Base-by-base conservation (phyloP, 2,888 invertebrate species). In the Hydrotaea diabolus region DNA sequence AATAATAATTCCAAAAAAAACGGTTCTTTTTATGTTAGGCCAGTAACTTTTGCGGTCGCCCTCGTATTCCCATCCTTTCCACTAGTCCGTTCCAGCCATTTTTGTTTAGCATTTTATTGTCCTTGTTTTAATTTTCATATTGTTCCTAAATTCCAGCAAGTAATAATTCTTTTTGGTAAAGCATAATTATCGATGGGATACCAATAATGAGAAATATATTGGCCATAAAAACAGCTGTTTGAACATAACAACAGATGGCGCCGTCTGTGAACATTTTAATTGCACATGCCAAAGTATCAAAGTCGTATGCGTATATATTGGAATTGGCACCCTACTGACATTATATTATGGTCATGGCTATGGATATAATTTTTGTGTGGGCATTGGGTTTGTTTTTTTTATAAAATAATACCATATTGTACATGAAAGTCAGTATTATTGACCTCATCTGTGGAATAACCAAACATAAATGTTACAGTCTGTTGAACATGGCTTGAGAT, bases 191-290 rank as follows among this genome's bases (percentile, higher is more conserved):
- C 59, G 59, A 59, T 23, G 26, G 59, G 59, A 5, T 26, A 26
- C 21, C 8, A 59, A 23, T 59, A 59, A 59, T 59, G 59, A 59
- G 59, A 59, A 59, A 57, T 11, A 57, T 57, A 57, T 57, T 13
- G 8, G 57, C 23, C 4, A 57, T 23, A 57, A 57, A 19, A 59
- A 31, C 31, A 31, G 5, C 59, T 59, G 59, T 26, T 23, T 26
- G 11, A 15, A 59, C 23, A 59, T 59, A 59, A 26, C 23, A 59
- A 59, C 59, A 59, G 23, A 59, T 59, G 26, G 23, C 15, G 31
- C 31, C 7, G 59, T 26, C 13, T 21, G 15, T 2, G 26, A 15
- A 59, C 59, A 26, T 23, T 59, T 59, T 59, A 59, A 59, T 59
- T 59, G n/a, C 49, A 49, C 49, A n/a, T n/a, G 49, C n/a, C 49